These are phyloP conservation scores for Erpobdella octoculata DNA, from an alignment of 2,888 invertebrate genomes.

Conservation along the genomic window DNA sequence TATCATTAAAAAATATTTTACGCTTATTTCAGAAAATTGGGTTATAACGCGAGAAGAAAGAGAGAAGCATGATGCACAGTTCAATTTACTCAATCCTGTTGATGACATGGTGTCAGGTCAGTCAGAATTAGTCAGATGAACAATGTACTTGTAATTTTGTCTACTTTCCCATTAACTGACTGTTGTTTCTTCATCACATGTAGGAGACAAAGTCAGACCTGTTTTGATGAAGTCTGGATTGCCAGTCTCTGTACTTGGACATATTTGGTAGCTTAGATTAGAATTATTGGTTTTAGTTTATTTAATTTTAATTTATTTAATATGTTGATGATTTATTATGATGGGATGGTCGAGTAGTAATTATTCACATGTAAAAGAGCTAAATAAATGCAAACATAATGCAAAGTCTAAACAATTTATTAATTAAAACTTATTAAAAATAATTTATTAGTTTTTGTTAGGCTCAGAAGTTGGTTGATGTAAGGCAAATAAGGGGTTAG, in stretches of 20 bases:
- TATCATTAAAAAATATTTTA: too few species aligned
- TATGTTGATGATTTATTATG: too few species aligned
- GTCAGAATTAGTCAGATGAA: constrained; percentile 4
- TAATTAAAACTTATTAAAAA: too few species aligned
- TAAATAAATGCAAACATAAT: too few species aligned
- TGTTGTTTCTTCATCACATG: constrained; percentile 21
- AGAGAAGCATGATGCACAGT: constrained; percentile 81
- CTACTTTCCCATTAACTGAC: too few species aligned
- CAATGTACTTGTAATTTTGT: not conserved
- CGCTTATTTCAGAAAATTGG: constrained; percentile 60
- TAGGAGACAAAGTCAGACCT: constrained; percentile 50
- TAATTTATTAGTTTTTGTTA: too few species aligned
- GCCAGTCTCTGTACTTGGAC: constrained; percentile 48
- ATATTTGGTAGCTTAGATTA: constrained; percentile 47
- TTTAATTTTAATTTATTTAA: constrained; percentile 1
- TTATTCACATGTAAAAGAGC: too few species aligned
- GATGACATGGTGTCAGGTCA: constrained; percentile 74
- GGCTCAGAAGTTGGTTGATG: too few species aligned
- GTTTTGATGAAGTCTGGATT: constrained; percentile 51
- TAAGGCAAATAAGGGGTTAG: too few species aligned
- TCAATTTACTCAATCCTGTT: constrained; percentile 73
- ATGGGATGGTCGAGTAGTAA: too few species aligned
- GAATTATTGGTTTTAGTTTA: not conserved
- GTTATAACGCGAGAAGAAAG: constrained; percentile 77
- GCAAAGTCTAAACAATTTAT: too few species aligned